These are phyloP conservation scores for Scolopax mira DNA, from an alignment of 2,113 vertebrate genomes.

Conservation along the genomic window DNA sequence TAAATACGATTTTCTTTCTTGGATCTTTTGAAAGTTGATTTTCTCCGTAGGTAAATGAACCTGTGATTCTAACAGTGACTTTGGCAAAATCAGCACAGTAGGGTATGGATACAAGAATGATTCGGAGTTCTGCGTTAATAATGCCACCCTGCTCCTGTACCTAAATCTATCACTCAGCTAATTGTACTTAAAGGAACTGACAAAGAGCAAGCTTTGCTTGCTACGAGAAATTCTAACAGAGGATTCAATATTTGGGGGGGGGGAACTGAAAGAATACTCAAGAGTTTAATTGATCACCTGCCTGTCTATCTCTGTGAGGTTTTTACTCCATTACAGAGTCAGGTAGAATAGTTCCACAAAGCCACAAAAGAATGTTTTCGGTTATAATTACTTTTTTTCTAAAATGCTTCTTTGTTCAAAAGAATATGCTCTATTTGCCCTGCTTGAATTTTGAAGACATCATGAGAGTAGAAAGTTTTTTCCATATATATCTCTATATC, in stretches of 20 bases:
- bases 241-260: not conserved
- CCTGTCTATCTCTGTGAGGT: not conserved
- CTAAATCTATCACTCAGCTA: not conserved
- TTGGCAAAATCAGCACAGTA: not conserved
- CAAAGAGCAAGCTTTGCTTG: not conserved
- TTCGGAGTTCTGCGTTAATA: not conserved
- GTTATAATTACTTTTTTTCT: not conserved
- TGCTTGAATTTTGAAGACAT: not conserved
- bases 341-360: not conserved
- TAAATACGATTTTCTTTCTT: constrained; percentile 54
- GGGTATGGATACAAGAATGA: not conserved
- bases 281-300: not conserved
- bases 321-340: not conserved
- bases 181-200: not conserved
- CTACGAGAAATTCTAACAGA: not conserved
- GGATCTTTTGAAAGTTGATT: constrained; percentile 48
- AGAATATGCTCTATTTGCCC: not conserved
- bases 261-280: not conserved
- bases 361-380: not conserved
- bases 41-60: constrained; percentile 47
- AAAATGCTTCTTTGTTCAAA: not conserved
- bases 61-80: constrained; percentile 20
- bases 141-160: not conserved
- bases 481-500: not conserved
- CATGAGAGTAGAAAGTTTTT: not conserved